A percentile compares a stretch with the other conserved stretches of the same genome.
Evolutionary conservation across 2,797 vertebrate species (phyloP).

Genomic region (Tenualosa thibaudeaui): DNA sequence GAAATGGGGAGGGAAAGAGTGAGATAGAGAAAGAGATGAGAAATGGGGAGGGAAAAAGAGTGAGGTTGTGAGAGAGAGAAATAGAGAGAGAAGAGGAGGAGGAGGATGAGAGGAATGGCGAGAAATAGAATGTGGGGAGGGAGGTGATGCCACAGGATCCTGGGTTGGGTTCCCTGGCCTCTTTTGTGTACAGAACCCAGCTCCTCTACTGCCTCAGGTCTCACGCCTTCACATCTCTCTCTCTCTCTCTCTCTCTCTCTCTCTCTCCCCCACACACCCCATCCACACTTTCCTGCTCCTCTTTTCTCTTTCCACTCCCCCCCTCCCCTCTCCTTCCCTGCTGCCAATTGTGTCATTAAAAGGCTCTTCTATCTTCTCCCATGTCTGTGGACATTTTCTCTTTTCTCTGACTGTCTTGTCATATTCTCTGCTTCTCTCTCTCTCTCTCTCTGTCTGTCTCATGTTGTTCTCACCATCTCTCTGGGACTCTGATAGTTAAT

Average conservation of each 20-base stretch:
- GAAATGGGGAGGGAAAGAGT: not conserved
- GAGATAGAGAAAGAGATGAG: not conserved
- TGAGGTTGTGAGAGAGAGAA: not conserved
- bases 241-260: not conserved
- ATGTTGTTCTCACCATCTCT: not conserved
- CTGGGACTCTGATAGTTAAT: not conserved
- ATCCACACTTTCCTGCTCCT: not conserved
- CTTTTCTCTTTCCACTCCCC: conserved; percentile 26
- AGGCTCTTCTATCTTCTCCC: not conserved
- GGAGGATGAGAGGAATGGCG: not conserved
- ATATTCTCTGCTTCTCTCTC: not conserved
- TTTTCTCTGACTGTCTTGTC: not conserved
- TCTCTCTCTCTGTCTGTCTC: not conserved
- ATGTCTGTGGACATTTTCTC: not conserved
- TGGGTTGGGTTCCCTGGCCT: conserved; percentile 12
- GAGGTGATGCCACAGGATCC: not conserved
- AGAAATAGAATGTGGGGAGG: not conserved
- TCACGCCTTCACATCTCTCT: not conserved
- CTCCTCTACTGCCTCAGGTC: not conserved
- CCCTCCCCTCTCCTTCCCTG: not conserved
- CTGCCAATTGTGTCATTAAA: not conserved
- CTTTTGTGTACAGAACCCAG: not conserved
- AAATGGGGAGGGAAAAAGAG: not conserved
- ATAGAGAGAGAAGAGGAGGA: not conserved
- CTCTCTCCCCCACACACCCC: not conserved